Evolutionary conservation across 2,797 vertebrate genomes (phyloP), one percentile per base, ranked within the genome.

Genomic region (Typhlichthys subterraneus): DNA sequence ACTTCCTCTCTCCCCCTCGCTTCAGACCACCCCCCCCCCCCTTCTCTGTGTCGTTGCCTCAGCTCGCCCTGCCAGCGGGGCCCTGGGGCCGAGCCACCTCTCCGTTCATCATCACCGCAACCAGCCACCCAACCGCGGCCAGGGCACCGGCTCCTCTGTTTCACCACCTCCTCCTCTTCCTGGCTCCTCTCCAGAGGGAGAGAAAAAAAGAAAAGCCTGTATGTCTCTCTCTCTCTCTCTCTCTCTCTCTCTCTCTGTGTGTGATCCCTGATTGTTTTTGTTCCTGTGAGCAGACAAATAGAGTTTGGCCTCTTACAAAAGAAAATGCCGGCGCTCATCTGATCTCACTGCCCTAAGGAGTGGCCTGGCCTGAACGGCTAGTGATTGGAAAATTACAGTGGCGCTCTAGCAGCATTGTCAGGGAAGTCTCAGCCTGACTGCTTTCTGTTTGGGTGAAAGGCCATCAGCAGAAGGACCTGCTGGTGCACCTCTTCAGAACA

Each of bases 371-470:
- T 85, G 86, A 88, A 88, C 81, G 83, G 87, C 82, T 67, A 69
- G 87, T 92, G 91, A 93, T 92, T 93, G 90, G 89, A 90, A 89
- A 91, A 92, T 94, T 85, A 90, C 84, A 86, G 90, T 81, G 79
- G 82, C 66, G 76, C 85, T 83, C 71, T 51, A 63, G 75, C 70
- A 72, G 69, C 73, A 78, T 85, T 86, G 82, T 86, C 63, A 77
- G 59, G 59, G 57, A 58, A 76, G 77, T 79, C 80, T 73, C 60
- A 12, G 70, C 53, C 77, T 71, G 74, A 81, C 80, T 78, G 74
- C 76, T 72, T 76, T 75, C 67, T 74, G 65, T 76, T 69, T 82
- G 75, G 83, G 78, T 69, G 72, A 70, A 77, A 76, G 58, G 64
- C 72, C 83, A 78, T 88, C 82, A 81, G 75, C 72, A 75, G 77